Percentiles rank a stretch among this genome's conserved stretches.
Conservation (phyloP, 1,140 invertebrate species). For the Hyphantria cunea region DNA sequence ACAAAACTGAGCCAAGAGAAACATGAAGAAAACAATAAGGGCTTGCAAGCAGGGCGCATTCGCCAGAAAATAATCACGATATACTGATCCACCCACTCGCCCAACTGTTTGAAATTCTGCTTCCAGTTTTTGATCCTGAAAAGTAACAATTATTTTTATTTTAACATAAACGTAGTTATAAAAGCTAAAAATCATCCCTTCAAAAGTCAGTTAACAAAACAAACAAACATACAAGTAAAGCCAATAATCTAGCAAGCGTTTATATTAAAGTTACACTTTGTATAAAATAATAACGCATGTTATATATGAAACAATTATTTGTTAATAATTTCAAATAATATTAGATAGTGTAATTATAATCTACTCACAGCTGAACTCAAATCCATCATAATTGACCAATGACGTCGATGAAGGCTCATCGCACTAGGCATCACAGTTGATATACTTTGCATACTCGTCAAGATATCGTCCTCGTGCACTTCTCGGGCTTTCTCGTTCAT, state of each 20-base stretch:
- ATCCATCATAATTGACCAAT: conserved; percentile 61
- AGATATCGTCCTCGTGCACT: conserved; percentile 52
- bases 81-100: conserved; percentile 82
- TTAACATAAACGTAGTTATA: too few relatives aligned
- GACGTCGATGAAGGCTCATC: conserved; percentile 53
- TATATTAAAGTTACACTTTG: too few relatives aligned
- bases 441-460: conserved; percentile 34
- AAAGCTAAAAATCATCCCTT: too few relatives aligned
- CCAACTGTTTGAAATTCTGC: conserved; percentile 61
- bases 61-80: conserved; percentile 86
- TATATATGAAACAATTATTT: too few relatives aligned
- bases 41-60: conserved; percentile 85
- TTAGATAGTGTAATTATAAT: too few relatives aligned
- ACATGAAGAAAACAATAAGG: conserved; percentile 83
- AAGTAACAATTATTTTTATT: conserved; percentile 4
- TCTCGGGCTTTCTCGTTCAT: conserved; percentile 64
- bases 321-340: too few relatives aligned
- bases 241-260: too few relatives aligned
- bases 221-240: too few relatives aligned
- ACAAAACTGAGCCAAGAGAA: conserved; percentile 86
- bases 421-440: conserved; percentile 42
- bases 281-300: too few relatives aligned
- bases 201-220: too few relatives aligned
- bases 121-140: conserved; percentile 64
- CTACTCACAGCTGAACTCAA: conserved; percentile 44